Conservation (phyloP, 1,140 invertebrate species). For the Periplaneta americana region DNA sequence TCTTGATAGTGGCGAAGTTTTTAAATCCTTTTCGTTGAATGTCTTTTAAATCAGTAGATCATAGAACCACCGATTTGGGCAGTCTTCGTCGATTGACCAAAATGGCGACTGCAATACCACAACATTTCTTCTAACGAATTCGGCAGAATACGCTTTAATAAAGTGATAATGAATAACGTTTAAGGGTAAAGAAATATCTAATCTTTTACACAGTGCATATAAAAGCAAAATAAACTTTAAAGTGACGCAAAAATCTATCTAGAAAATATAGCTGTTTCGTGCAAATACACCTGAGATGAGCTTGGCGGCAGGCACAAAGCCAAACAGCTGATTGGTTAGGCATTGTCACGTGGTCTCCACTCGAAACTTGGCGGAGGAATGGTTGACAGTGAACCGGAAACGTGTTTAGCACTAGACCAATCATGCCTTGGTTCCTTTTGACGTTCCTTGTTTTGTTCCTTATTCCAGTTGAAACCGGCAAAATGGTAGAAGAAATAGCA, state of each 20-base stretch:
- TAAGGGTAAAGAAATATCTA: slow-evolving; percentile 3
- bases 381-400: slow-evolving; percentile 15
- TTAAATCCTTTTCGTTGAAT: not conserved
- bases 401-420: not conserved
- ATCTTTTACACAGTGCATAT: not conserved
- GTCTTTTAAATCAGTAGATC: slow-evolving; percentile 10
- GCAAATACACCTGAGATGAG: slow-evolving; percentile 44
- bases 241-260: not conserved
- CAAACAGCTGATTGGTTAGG: slow-evolving; percentile 47
- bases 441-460: slow-evolving; percentile 19
- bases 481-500: slow-evolving; percentile 33
- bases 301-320: slow-evolving; percentile 55
- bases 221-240: slow-evolving; percentile 2
- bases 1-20: not conserved
- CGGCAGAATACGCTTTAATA: not conserved
- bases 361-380: slow-evolving; percentile 10
- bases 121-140: slow-evolving; percentile 37
- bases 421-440: slow-evolving; percentile 1
- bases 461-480: slow-evolving; percentile 22
- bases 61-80: slow-evolving; percentile 21
- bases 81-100: slow-evolving; percentile 39
- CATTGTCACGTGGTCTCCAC: slow-evolving; percentile 37
- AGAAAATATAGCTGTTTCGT: slow-evolving; percentile 42
- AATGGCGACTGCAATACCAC: slow-evolving; percentile 48
- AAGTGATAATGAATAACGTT: not conserved